phyloP scores from a whole-genome alignment of 2,113 vertebrate species.

The Neoarius graeffei region DNA sequence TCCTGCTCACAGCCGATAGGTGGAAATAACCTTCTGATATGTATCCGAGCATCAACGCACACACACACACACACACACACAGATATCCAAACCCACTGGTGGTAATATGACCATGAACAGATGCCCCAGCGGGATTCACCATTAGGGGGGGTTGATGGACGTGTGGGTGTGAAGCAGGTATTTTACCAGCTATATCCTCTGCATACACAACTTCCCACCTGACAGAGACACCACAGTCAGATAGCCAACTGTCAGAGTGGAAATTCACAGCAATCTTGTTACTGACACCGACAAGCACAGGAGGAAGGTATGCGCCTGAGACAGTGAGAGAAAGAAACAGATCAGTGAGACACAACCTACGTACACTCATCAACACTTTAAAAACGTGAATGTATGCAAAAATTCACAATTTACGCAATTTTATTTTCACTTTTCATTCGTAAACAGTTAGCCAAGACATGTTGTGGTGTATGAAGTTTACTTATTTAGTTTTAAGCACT shows the following conservation, averaged over 20 bases:
- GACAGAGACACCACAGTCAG: slow-evolving; percentile 72
- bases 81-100: background rate
- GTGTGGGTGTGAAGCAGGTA: slow-evolving; percentile 21
- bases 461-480: too few relatives aligned
- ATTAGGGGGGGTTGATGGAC: slow-evolving; percentile 20
- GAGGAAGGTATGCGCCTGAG: slow-evolving; percentile 71
- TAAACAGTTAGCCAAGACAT: too few relatives aligned
- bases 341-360: background rate
- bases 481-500: too few relatives aligned
- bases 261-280: slow-evolving; percentile 69
- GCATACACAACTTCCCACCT: slow-evolving; percentile 75
- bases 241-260: slow-evolving; percentile 68
- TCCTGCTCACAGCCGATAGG: background rate
- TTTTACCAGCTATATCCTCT: slow-evolving; percentile 73
- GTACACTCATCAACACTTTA: background rate
- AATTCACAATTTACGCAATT: background rate
- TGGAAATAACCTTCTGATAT: slow-evolving; percentile 2
- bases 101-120: slow-evolving; percentile 12
- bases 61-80: background rate
- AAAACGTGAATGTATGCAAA: background rate
- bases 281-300: slow-evolving; percentile 68
- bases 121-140: slow-evolving; percentile 12
- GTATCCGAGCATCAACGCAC: background rate
- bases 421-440: background rate
- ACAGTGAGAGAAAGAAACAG: slow-evolving; percentile 8